phyloP scores from a whole-genome alignment of 1,140 invertebrate genomes.

The Trichonephila inaurata region DNA sequence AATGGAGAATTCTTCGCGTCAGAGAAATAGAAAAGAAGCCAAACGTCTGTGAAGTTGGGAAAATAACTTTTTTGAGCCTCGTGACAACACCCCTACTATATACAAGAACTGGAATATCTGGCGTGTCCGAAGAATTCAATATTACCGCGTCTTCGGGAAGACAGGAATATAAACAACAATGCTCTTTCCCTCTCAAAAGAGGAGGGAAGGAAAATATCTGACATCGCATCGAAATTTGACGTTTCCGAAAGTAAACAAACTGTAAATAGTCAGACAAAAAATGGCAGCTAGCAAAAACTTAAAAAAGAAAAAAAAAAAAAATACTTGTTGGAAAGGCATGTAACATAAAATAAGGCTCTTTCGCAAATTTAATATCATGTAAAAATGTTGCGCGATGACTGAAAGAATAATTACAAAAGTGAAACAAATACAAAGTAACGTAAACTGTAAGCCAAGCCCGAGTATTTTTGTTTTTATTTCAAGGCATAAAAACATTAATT shows the following conservation, averaged over 20 bases:
- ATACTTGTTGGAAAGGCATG: neutral
- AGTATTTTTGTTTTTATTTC: no score
- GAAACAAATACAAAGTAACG: no score
- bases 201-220: slow-evolving; percentile 25
- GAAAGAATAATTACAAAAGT: no score
- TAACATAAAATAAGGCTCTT: no score
- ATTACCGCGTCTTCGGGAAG: slow-evolving; percentile 15
- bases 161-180: slow-evolving; percentile 40
- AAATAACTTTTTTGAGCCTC: slow-evolving; percentile 6
- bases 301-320: neutral
- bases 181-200: neutral
- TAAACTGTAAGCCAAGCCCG: no score
- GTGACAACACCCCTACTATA: slow-evolving; percentile 12
- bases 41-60: neutral
- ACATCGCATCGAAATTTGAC: slow-evolving; percentile 55
- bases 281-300: neutral
- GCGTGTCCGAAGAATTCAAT: slow-evolving; percentile 51
- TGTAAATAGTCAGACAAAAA: slow-evolving; percentile 3
- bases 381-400: no score
- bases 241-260: slow-evolving; percentile 56
- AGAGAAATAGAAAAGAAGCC: neutral
- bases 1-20: slow-evolving; percentile 2
- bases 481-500: no score
- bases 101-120: neutral
- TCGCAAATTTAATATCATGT: no score